Percentiles rank a stretch among this genome's conserved stretches.
Evolutionary conservation across 2,888 invertebrate species (phyloP).

Genomic region (Pammene fasciana): DNA sequence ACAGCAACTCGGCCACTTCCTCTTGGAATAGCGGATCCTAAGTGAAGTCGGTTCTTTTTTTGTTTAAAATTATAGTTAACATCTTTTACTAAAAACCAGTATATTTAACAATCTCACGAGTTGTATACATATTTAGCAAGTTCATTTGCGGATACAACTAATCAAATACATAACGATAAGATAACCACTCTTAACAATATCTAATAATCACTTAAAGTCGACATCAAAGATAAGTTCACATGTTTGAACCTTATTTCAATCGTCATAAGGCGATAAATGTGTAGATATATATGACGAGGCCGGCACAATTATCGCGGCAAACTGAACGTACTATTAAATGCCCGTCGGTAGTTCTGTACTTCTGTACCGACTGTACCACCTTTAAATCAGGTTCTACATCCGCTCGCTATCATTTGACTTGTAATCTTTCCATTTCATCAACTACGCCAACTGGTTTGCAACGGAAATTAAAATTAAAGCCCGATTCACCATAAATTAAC

Average conservation of each 20-base stretch:
- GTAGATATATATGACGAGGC: neutral
- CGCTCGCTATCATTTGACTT: slow-evolving; percentile 39
- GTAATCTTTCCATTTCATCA: slow-evolving; percentile 42
- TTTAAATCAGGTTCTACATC: slow-evolving; percentile 40
- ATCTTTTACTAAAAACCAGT: too few relatives aligned
- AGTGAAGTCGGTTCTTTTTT: too few relatives aligned
- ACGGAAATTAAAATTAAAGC: slow-evolving; percentile 39
- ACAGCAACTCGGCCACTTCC: too few relatives aligned
- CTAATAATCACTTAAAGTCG: slow-evolving; percentile 4
- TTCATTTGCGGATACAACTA: slow-evolving; percentile 17
- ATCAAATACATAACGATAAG: slow-evolving; percentile 5
- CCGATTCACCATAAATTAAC: slow-evolving; percentile 24
- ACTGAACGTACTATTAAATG: slow-evolving; percentile 31
- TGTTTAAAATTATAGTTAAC: too few relatives aligned
- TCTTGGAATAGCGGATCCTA: too few relatives aligned
- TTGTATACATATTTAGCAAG: too few relatives aligned
- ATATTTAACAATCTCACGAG: too few relatives aligned
- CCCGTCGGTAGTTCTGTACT: slow-evolving; percentile 30
- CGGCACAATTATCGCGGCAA: slow-evolving; percentile 11
- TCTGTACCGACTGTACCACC: too few relatives aligned
- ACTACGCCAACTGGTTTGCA: slow-evolving; percentile 36
- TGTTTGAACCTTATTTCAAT: neutral
- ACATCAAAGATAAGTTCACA: neutral
- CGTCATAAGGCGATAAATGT: slow-evolving; percentile 2
- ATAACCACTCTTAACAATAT: slow-evolving; percentile 20